phyloP scores from a whole-genome alignment of 1,140 invertebrate species.

The Drosophila grimshawi region DNA sequence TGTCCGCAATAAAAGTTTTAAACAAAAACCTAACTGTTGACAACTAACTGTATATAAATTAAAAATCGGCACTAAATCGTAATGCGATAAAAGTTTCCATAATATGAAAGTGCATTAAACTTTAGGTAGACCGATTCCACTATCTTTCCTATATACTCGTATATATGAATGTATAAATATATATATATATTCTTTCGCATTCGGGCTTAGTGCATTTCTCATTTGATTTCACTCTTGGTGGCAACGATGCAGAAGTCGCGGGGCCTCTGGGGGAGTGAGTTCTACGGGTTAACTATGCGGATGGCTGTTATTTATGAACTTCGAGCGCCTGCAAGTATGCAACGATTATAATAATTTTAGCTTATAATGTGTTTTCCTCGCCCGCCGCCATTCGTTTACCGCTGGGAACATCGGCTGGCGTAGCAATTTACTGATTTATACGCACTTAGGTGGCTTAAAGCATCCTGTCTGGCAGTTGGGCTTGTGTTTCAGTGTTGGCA shows the following conservation, averaged over 20 bases:
- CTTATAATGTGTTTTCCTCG: conserved; percentile 69
- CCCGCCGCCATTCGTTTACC: not conserved
- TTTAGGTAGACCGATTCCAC: not conserved
- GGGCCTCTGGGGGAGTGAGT: not conserved
- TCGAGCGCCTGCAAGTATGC: conserved; percentile 65
- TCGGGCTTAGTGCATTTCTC: not conserved
- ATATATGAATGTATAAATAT: not conserved
- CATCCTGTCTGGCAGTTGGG: conserved; percentile 48
- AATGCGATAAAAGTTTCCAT: not conserved
- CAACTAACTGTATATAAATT: not conserved
- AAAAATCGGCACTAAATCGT: not conserved
- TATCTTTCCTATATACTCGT: not conserved
- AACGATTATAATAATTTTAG: conserved; percentile 75
- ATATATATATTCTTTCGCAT: not conserved
- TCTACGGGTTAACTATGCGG: not conserved
- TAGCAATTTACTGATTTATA: conserved; percentile 73
- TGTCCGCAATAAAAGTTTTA: not conserved
- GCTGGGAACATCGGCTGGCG: conserved; percentile 21
- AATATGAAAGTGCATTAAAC: not conserved
- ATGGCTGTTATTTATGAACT: conserved; percentile 65
- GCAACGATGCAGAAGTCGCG: not conserved
- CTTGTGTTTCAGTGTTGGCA: not conserved
- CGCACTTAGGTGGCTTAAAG: conserved; percentile 71
- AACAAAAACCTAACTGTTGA: not conserved
- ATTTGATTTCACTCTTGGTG: not conserved